These are phyloP conservation scores for Frankliniella intonsa DNA, from an alignment of 2,888 invertebrate genomes.

Conservation along the genomic window DNA sequence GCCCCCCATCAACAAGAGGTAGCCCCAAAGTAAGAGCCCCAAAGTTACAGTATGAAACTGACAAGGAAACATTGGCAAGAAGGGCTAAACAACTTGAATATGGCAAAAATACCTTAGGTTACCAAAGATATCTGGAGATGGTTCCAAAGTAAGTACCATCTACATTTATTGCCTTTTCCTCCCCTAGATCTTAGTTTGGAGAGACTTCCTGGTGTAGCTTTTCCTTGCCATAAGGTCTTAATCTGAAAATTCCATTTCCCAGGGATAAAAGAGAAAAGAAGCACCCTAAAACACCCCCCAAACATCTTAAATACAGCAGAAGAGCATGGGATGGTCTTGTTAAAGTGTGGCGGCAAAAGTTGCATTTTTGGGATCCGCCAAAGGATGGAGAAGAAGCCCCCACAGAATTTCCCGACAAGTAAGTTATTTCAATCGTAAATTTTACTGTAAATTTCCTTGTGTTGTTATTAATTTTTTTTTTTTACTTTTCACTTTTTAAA, in stretches of 20 bases:
- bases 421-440: background rate
- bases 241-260: background rate
- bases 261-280: slow-evolving; percentile 56
- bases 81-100: slow-evolving; percentile 92
- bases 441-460: background rate
- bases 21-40: background rate
- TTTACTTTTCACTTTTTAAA: background rate
- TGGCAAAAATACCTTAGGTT: slow-evolving; percentile 87
- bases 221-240: background rate
- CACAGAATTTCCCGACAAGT: slow-evolving; percentile 9
- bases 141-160: slow-evolving; percentile 61
- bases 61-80: slow-evolving; percentile 64
- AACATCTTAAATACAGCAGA: slow-evolving; percentile 79
- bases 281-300: slow-evolving; percentile 88
- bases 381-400: slow-evolving; percentile 33
- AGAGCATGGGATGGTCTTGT: slow-evolving; percentile 90
- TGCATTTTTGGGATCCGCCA: slow-evolving; percentile 70
- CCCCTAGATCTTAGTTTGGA: background rate
- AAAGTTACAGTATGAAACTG: slow-evolving; percentile 58
- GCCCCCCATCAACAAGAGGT: background rate
- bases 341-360: slow-evolving; percentile 76
- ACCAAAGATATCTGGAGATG: slow-evolving; percentile 64
- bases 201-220: background rate
- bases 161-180: background rate
- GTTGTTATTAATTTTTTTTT: background rate